Evolutionary conservation across 1,140 invertebrate genomes (phyloP), one percentile per base, ranked within the genome.

Genomic region (Heterodera carotae): DNA sequence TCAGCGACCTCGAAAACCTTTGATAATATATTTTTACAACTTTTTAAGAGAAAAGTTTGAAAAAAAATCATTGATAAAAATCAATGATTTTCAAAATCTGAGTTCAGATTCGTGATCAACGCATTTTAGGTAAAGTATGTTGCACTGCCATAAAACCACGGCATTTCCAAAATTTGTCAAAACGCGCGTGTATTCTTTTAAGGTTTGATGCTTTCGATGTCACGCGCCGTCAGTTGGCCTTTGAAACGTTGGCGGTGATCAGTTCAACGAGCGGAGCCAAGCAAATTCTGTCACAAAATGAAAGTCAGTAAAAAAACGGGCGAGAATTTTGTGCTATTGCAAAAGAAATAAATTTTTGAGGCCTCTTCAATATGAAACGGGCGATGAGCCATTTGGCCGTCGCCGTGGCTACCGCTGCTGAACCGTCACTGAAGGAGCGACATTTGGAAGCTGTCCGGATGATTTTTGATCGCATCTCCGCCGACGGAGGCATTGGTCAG

Each of bases 181-280:
- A 53, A 39, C 4, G 36, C 3, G 48, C 10, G 18, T 53, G 10
- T 0, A 18, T 18, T 53, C 22, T 53, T 53, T 53, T 18, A 18
- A 53, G 62, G 27, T 73, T 73, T 73, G 71, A 73, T 33, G 56
- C 53, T 6, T 64, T 73, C n/a, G 71, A 73, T 33, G 56, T 56
- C 36, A 59, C 62, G 25, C 56, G 71, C 34, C 48, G 71, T 25
- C 56, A 73, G 34, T 73, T 73, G 48, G 48, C 71, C 34, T 73
- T 73, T 33, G 71, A 73, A 27, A 73, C 71, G 25, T 73, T 73
- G 56, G 71, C 71, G 27, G 25, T 73, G 56, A 48, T 73, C 56
- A 31, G 56, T 34, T 60, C 33, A 25, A 73, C 48, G 34, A 73
- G 56, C 56, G 71, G 71, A 25, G 71, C 71, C 56, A 73, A 73